phyloP scores from a whole-genome alignment of 1,140 invertebrate genomes.

The Zaprionus ghesquierei region DNA sequence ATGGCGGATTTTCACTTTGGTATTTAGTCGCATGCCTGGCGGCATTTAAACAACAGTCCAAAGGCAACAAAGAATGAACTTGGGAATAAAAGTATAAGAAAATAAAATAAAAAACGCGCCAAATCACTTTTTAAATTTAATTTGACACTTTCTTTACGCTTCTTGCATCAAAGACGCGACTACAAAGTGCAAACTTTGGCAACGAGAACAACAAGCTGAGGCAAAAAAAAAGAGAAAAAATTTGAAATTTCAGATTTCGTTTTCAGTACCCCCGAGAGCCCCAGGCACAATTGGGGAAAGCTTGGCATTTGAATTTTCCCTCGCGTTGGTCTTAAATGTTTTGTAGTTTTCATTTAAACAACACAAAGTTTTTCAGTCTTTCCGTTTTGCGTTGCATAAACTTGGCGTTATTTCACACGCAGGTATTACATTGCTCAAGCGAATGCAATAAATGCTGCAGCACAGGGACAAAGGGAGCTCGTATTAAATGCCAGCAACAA shows the following conservation, averaged over 20 bases:
- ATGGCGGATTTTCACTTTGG: conserved; percentile 50
- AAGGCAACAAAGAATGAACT: conserved; percentile 6
- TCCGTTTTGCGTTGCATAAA: conserved; percentile 59
- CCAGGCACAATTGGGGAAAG: conserved; percentile 9
- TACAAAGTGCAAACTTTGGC: conserved; percentile 72
- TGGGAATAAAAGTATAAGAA: background rate
- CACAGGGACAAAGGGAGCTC: conserved; percentile 41
- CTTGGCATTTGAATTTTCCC: conserved; percentile 72
- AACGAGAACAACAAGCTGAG: conserved; percentile 29
- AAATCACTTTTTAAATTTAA: conserved; percentile 80
- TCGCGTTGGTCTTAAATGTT: conserved; percentile 66
- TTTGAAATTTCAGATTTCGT: conserved; percentile 59
- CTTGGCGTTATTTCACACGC: conserved; percentile 78
- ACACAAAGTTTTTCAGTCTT: conserved; percentile 56
- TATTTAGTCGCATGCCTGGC: conserved; percentile 52
- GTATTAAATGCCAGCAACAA: conserved; percentile 74
- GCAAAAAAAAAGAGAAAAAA: conserved; percentile 3
- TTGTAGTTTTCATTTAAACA: conserved; percentile 77
- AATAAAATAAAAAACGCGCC: conserved; percentile 54
- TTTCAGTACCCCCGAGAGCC: conserved; percentile 48
- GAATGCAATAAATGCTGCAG: conserved; percentile 64
- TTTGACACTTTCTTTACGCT: conserved; percentile 69
- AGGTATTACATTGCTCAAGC: conserved; percentile 74
- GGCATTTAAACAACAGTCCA: conserved; percentile 50
- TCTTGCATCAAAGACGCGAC: conserved; percentile 57